Evolutionary conservation across 2,113 vertebrate species (phyloP).

Genomic region (Shinisaurus crocodilurus): DNA sequence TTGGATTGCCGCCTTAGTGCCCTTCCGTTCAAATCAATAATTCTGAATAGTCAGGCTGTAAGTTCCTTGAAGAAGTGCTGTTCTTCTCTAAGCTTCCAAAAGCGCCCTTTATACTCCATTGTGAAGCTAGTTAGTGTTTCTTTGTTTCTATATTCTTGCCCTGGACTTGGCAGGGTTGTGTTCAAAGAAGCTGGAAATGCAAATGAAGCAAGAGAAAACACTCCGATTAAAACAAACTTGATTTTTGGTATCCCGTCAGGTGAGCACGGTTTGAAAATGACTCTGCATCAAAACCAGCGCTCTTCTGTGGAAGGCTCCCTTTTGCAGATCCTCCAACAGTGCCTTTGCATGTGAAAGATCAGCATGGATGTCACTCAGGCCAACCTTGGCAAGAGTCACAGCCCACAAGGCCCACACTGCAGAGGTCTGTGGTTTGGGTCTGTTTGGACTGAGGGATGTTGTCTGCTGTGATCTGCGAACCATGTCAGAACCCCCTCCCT

Average conservation of each 20-base stretch:
- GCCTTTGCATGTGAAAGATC: not conserved
- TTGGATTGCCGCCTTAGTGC: not conserved
- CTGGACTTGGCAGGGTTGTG: not conserved
- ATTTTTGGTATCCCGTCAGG: fast-evolving
- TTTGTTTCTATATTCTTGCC: not conserved
- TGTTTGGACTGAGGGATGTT: slow-evolving; percentile 64
- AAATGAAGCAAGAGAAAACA: not conserved
- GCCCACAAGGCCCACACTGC: not conserved
- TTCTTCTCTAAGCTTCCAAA: not conserved
- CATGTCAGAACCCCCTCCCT: not conserved
- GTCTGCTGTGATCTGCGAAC: slow-evolving; percentile 55
- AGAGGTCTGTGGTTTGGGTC: slow-evolving; percentile 30
- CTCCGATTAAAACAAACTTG: not conserved
- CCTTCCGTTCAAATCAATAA: not conserved
- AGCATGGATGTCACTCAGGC: not conserved
- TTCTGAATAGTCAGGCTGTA: not conserved
- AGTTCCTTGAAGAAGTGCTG: not conserved
- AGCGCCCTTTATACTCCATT: not conserved
- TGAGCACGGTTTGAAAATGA: not conserved
- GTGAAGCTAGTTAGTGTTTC: not conserved
- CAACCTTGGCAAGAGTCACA: not conserved
- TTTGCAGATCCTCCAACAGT: not conserved
- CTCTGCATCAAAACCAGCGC: not conserved
- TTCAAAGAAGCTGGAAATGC: not conserved
- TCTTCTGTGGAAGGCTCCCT: not conserved